Evolutionary conservation across 2,888 invertebrate species (phyloP), one percentile per base, ranked within the genome.

Genomic region (Copidosoma aretas): DNA sequence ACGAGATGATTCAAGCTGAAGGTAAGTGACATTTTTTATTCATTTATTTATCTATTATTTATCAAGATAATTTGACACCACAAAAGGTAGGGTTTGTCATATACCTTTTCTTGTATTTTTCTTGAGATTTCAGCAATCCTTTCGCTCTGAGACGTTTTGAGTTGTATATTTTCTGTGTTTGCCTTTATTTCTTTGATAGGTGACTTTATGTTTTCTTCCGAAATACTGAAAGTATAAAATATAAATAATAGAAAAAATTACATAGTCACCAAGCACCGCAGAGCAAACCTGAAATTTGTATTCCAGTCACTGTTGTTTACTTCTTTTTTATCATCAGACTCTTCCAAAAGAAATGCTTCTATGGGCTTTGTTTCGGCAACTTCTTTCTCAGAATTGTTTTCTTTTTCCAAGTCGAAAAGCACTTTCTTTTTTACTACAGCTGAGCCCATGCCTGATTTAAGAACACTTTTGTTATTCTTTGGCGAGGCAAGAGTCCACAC

Each of bases 371-470:
- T 41, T 14, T 8, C n/a, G 8, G 32, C 32, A 5, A 8, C 32
- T 32, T 32, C 32, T 32, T 46, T 46, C 4, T 59, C 59, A 15
- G 62, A 22, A 17, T 63, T 68, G 19, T 64, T 65, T 41, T 74
- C 69, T 52, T 75, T 85, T 75, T 88, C 87, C 81, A 90, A 85
- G 82, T 89, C 88, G 75, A 90, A 90, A 57, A 89, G 76, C 10
- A 90, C 90, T 82, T 88, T 89, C 79, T 90, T 90, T 75, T 90
- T 90, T 25, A 86, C 85, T 32, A 88, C 77, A 54, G 87, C 87
- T 49, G 86, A 86, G 2, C 87, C 85, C 57, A 85, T 86, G 77
- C 85, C 86, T 17, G 79, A 73, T 82, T 89, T 90, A 46, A 90
- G 78, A 41, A 88, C 89, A 60, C 89, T 85, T 81, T 87, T 89